phyloP scores from a whole-genome alignment of 2,797 vertebrate species.

The Characodon lateralis region DNA sequence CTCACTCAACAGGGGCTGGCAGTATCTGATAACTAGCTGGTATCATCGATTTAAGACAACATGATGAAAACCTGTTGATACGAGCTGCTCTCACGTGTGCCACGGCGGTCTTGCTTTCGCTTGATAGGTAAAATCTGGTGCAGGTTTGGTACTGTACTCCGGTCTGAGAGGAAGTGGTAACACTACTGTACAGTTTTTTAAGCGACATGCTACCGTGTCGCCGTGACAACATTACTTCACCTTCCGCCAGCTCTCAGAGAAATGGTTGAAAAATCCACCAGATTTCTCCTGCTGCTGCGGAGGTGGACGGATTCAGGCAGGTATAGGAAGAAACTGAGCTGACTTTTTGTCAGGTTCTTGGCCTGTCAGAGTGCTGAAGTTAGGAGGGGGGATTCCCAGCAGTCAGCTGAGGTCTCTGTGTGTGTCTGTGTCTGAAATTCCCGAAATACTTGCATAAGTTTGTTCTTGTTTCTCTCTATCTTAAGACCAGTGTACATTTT shows the following conservation, averaged over 20 bases:
- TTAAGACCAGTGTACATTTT: constrained; percentile 31
- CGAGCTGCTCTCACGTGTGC: constrained; percentile 1
- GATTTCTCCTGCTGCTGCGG: constrained; percentile 5
- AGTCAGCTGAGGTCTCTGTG: constrained; percentile 63
- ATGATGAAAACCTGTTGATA: constrained; percentile 52
- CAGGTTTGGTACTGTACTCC: constrained; percentile 58
- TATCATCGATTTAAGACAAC: not conserved
- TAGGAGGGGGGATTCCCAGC: constrained; percentile 65
- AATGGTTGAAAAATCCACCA: constrained; percentile 18
- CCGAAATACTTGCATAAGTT: constrained; percentile 77
- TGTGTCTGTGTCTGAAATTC: constrained; percentile 67
- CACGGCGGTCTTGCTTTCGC: constrained; percentile 16
- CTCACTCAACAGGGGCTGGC: constrained; percentile 21
- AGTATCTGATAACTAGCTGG: constrained; percentile 18
- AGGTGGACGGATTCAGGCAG: constrained; percentile 37
- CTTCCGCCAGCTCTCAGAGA: constrained; percentile 46
- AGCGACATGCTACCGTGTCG: constrained; percentile 66
- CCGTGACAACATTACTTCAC: constrained; percentile 60
- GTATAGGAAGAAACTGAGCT: constrained; percentile 29
- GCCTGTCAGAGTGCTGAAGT: constrained; percentile 58
- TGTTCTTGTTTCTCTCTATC: constrained; percentile 54
- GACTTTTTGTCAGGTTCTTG: constrained; percentile 47
- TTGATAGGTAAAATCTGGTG: constrained; percentile 51
- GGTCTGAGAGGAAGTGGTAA: constrained; percentile 71
- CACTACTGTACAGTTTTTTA: constrained; percentile 63